Conservation (phyloP, 2,797 vertebrate genomes). For the Enteromius radiatus region DNA sequence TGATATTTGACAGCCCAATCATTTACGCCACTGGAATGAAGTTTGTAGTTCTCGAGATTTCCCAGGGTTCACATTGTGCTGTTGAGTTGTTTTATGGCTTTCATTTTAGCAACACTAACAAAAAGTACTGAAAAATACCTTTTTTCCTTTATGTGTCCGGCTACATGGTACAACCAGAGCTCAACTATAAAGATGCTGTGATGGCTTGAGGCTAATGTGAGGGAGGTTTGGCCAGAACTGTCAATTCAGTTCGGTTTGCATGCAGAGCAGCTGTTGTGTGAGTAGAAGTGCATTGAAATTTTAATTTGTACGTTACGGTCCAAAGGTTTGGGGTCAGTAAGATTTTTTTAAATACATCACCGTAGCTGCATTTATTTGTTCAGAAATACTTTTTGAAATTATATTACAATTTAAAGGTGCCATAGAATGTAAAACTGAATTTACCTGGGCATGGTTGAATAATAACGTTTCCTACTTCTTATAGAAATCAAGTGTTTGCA, state of each 20-base stretch:
- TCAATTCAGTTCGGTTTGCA: background rate
- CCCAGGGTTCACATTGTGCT: constrained; percentile 30
- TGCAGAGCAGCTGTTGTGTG: background rate
- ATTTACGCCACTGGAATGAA: constrained; percentile 32
- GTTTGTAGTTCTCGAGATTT: constrained; percentile 12
- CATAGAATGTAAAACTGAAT: too few relatives aligned
- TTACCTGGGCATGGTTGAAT: too few relatives aligned
- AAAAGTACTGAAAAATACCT: background rate
- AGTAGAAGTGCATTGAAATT: background rate
- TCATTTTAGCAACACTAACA: constrained; percentile 3
- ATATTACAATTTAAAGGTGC: background rate
- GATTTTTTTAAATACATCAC: background rate
- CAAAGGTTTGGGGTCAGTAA: background rate
- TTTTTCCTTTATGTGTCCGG: background rate
- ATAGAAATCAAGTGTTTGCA: too few relatives aligned
- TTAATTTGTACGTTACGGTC: background rate
- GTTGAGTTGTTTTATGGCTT: constrained; percentile 23
- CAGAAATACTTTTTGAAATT: background rate
- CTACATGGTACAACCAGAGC: background rate
- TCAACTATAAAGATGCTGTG: background rate
- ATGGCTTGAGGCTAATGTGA: background rate
- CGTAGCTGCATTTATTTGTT: background rate
- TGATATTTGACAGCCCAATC: constrained; percentile 38
- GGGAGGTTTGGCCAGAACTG: background rate
- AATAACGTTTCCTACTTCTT: too few relatives aligned